phyloP scores from a whole-genome alignment of 2,797 vertebrate genomes.

The Aeoliscus strigatus region DNA sequence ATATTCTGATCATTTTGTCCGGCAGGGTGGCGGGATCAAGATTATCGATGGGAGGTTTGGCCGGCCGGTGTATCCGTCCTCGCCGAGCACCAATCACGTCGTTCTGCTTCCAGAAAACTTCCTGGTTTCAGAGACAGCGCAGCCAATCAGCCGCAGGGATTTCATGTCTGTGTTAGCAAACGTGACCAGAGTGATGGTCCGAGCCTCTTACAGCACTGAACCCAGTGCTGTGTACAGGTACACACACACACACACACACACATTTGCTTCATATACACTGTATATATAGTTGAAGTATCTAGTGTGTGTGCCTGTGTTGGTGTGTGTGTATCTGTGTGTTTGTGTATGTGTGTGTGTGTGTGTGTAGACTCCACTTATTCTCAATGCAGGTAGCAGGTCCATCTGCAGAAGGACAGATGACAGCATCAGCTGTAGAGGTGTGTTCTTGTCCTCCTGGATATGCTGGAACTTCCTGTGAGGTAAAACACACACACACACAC shows the following conservation, averaged over 20 bases:
- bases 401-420: constrained; percentile 47
- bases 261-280: background rate
- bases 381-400: constrained; percentile 59
- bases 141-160: constrained; percentile 53
- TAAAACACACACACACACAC: too few species aligned
- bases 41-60: constrained; percentile 52
- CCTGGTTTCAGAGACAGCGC: constrained; percentile 30
- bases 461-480: constrained; percentile 89
- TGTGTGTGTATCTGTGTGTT: too few species aligned
- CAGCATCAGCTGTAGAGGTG: constrained; percentile 81
- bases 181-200: constrained; percentile 57
- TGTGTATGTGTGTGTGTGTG: too few species aligned
- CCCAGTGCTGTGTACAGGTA: constrained; percentile 65
- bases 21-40: constrained; percentile 58
- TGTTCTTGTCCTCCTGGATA: constrained; percentile 88
- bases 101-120: constrained; percentile 64
- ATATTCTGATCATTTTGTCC: too few species aligned
- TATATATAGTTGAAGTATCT: too few species aligned
- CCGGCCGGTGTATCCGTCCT: constrained; percentile 57
- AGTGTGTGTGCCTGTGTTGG: too few species aligned
- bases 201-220: constrained; percentile 67
- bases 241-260: background rate
- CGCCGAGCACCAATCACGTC: constrained; percentile 45
- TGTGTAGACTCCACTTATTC: constrained; percentile 59
- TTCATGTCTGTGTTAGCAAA: constrained; percentile 61